Percentiles rank a stretch among this genome's conserved stretches.
Evolutionary conservation across 2,888 invertebrate genomes (phyloP).

Genomic region (Chrysopilus asiliformis): DNA sequence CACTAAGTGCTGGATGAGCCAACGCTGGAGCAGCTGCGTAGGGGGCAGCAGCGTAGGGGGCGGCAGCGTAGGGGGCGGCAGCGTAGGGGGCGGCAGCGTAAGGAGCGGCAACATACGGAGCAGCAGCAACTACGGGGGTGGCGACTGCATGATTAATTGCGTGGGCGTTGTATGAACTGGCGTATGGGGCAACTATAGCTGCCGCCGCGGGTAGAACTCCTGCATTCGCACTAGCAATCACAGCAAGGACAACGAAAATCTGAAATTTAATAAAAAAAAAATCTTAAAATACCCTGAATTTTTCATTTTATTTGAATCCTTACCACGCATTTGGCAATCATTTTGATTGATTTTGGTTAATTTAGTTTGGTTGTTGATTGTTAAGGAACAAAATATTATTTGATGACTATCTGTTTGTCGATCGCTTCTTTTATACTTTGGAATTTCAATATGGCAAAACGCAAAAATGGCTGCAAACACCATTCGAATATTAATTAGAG

Average conservation of each 20-base stretch:
- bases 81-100: conserved; percentile 27
- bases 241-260: conserved; percentile 25
- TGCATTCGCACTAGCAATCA: conserved; percentile 26
- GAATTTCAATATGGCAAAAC: too few species aligned
- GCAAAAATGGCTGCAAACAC: too few species aligned
- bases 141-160: conserved; percentile 62
- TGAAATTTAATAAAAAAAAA: conserved; percentile 12
- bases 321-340: conserved; percentile 29
- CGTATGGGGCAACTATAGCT: conserved; percentile 55
- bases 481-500: background rate
- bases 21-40: conserved; percentile 1
- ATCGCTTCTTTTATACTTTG: too few species aligned
- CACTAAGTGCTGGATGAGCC: too few species aligned
- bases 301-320: conserved; percentile 12
- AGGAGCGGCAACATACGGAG: conserved; percentile 42
- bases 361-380: conserved; percentile 4
- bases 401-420: too few species aligned
- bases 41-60: conserved; percentile 3
- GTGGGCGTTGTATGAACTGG: conserved; percentile 62
- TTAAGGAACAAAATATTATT: too few species aligned
- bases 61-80: conserved; percentile 26
- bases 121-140: conserved; percentile 41
- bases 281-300: background rate
- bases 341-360: conserved; percentile 16
- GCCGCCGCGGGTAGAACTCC: conserved; percentile 30